Evolutionary conservation across 2,797 vertebrate species (phyloP).

Genomic region (Gymnothorax javanicus): DNA sequence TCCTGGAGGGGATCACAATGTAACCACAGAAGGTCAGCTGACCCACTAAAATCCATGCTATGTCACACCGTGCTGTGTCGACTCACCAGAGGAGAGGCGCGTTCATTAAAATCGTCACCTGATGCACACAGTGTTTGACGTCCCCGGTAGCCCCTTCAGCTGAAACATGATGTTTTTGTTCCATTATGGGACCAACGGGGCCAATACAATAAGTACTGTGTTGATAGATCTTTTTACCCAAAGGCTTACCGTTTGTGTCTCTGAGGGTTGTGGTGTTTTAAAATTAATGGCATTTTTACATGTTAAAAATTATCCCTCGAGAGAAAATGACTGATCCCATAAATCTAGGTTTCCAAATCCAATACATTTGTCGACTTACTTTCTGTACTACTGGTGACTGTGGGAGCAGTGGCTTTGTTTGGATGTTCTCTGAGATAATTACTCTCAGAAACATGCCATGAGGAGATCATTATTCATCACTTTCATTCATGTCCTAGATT

Average conservation of each 20-base stretch:
- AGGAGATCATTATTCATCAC: not conserved
- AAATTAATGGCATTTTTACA: not conserved
- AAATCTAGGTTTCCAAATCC: not conserved
- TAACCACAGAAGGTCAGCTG: not conserved
- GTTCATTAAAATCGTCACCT: not conserved
- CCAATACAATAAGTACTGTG: not conserved
- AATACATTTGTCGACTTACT: not conserved
- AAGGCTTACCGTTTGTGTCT: not conserved
- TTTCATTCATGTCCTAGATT: conserved; percentile 9
- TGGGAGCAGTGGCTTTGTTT: not conserved
- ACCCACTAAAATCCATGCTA: not conserved
- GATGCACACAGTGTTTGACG: not conserved
- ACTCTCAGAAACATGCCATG: not conserved
- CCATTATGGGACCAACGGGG: not conserved
- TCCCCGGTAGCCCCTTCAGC: not conserved
- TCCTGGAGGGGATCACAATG: not conserved
- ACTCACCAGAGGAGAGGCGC: not conserved
- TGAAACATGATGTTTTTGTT: not conserved
- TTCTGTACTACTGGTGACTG: not conserved
- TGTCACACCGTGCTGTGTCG: not conserved
- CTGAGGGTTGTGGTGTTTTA: not conserved
- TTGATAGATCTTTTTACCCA: not conserved
- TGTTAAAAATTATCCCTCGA: not conserved
- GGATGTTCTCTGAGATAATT: not conserved
- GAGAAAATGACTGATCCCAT: too few relatives aligned